phyloP scores from a whole-genome alignment of 2,113 vertebrate species.

The Mustelus asterias region DNA sequence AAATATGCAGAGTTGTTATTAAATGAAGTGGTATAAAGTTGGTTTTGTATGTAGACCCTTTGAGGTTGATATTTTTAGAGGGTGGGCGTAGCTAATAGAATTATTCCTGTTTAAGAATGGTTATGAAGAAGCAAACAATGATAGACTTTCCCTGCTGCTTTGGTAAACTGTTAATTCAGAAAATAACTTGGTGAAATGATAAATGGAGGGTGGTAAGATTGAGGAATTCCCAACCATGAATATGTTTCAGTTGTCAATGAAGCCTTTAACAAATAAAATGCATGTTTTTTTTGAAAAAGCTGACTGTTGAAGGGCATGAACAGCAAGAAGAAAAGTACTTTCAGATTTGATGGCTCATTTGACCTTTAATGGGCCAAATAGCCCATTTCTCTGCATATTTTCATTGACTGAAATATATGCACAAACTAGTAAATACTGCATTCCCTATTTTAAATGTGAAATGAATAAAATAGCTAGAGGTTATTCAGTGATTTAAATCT shows the following conservation, averaged over 20 bases:
- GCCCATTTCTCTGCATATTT: not conserved
- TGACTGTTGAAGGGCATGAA: not conserved
- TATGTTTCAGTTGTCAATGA: not conserved
- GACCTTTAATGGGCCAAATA: not conserved
- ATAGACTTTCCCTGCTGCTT: not conserved
- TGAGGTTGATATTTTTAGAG: not conserved
- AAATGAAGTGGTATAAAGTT: not conserved
- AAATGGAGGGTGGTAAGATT: not conserved
- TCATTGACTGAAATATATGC: not conserved
- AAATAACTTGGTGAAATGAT: not conserved
- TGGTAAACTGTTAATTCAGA: not conserved
- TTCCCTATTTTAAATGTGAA: not conserved
- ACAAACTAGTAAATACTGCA: not conserved
- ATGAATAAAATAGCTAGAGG: not conserved
- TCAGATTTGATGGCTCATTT: not conserved
- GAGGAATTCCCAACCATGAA: not conserved
- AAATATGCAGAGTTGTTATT: too few species aligned
- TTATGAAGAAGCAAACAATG: not conserved
- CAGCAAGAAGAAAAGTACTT: not conserved
- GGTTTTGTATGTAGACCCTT: not conserved
- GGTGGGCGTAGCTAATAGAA: not conserved
- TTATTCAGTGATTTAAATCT: not conserved
- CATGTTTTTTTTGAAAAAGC: not conserved
- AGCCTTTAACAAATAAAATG: not conserved
- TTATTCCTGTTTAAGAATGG: not conserved